Conservation (phyloP, 1,140 invertebrate genomes). For the Marisa cornuarietis region DNA sequence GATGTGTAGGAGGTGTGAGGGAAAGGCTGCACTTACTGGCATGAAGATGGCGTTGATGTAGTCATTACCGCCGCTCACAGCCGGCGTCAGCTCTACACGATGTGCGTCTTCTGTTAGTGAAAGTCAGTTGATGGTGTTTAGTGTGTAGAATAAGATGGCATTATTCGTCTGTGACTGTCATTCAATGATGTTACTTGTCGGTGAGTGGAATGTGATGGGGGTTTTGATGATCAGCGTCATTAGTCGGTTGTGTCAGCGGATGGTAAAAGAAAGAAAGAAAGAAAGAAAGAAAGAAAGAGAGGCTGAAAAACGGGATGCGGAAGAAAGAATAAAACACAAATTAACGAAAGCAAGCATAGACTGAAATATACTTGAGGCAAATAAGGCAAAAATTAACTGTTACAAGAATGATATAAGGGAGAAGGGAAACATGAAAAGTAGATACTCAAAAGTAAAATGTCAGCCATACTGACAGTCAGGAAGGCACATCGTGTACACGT, state of each 20-base stretch:
- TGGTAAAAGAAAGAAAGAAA: background rate
- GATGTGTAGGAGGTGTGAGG: background rate
- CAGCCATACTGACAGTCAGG: too few relatives aligned
- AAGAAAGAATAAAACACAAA: too few relatives aligned
- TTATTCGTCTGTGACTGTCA: background rate
- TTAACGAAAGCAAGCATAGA: too few relatives aligned
- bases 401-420: too few relatives aligned
- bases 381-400: too few relatives aligned
- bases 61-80: constrained; percentile 46
- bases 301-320: too few relatives aligned
- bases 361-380: too few relatives aligned
- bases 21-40: constrained; percentile 43
- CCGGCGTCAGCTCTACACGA: constrained; percentile 45
- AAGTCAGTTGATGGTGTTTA: background rate
- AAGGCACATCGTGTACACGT: too few relatives aligned
- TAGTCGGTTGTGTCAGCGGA: too few relatives aligned
- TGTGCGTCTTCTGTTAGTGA: constrained; percentile 37
- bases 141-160: background rate
- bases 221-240: too few relatives aligned
- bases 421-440: too few relatives aligned
- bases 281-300: background rate
- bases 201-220: background rate
- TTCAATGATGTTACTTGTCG: background rate
- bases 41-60: constrained; percentile 61
- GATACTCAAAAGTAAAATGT: too few relatives aligned